Conservation (phyloP, 2,888 invertebrate species). For the Ypsolopha sequella region DNA sequence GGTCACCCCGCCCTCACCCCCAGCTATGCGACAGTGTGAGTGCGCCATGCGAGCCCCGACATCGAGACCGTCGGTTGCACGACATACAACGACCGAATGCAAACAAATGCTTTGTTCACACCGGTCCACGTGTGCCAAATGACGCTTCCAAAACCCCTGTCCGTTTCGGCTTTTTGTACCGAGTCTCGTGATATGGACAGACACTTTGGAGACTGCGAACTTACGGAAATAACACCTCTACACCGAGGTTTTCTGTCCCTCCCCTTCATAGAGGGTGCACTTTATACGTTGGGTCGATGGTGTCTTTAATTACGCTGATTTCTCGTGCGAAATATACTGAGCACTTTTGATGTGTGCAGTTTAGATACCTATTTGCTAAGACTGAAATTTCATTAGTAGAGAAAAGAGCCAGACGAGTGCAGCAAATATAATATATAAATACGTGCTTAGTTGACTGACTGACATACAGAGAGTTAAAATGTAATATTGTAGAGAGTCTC, state of each 20-base stretch:
- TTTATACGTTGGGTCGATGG: slow-evolving; percentile 13
- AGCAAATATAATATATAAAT: too few species aligned
- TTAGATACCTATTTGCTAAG: too few species aligned
- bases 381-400: too few species aligned
- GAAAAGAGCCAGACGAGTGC: too few species aligned
- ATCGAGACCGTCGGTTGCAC: slow-evolving; percentile 27
- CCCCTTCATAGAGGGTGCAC: slow-evolving; percentile 14
- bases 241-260: slow-evolving; percentile 11
- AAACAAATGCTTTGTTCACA: slow-evolving; percentile 49
- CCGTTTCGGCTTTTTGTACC: neutral
- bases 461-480: neutral
- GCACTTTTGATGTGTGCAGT: too few species aligned
- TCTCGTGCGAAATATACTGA: neutral
- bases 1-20: slow-evolving; percentile 61
- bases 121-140: slow-evolving; percentile 24
- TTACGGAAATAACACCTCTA: slow-evolving; percentile 5
- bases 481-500: neutral
- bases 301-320: slow-evolving; percentile 3
- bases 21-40: slow-evolving; percentile 60
- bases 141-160: slow-evolving; percentile 20
- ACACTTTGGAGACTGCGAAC: too few species aligned
- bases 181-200: neutral
- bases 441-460: neutral
- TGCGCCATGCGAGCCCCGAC: slow-evolving; percentile 48
- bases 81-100: slow-evolving; percentile 36